Base-by-base conservation (phyloP, 2,888 invertebrate genomes). In the Antheraea yamamai region DNA sequence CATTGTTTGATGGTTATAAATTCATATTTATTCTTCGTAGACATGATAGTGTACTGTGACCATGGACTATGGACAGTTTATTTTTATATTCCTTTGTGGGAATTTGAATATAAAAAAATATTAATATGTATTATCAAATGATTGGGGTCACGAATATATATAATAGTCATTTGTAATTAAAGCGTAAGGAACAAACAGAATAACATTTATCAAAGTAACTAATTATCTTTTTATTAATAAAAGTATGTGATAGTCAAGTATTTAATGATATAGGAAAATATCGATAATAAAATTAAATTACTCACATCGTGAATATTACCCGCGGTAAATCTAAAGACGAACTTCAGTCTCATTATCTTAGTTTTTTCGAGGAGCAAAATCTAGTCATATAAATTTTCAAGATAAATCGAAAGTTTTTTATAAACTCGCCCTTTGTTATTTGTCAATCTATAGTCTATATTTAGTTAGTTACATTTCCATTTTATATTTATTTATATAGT, bases 1-100 rank as follows among this genome's bases (percentile, higher is more conserved):
- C 75, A 75, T 73, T 75, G 74, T 74, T 74, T 71, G 23, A 71
- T 20, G 20, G 20, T 16, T 39, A 39, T 68, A 68, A 68, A 39
- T 30, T n/a, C n/a, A 39, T 70, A 70, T 70, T 20, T 70, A 39
- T 70, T 70, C 23, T 70, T 39, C 39, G 20, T 39, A 70, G 39
- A 70, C n/a, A 70, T 70, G 20, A n/a, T 70, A 70, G 20, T 70
- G n/a, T 39, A 70, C 70, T 70, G 39, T 39, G 70, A 39, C 70
- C 35, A 39, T 70, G 70, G 39, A 70, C 39, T 70, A 39, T 70
- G 70, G 14, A 10, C 20, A n/a, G 14, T 66, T 39, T 39, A 10
- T 35, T 70, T 70, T 39, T 70, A 39, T 70, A 39, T 66, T 66
- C 26, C 39, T 20, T n/a, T n/a, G n/a, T 39, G 39, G 35, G 16